Evolutionary conservation across 2,888 invertebrate genomes (phyloP).

Genomic region (Belgica antarctica): DNA sequence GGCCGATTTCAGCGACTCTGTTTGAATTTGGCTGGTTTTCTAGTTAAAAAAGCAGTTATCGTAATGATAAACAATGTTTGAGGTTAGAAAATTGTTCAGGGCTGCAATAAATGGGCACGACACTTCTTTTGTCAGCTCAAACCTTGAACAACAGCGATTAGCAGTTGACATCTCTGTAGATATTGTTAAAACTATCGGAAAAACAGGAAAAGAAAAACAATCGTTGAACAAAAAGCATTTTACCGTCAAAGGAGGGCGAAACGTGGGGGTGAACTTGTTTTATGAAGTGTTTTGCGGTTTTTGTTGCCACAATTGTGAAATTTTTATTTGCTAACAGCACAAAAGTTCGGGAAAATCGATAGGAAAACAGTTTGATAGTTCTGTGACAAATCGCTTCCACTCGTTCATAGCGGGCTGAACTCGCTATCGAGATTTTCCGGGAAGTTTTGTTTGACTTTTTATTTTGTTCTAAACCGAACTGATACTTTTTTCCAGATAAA

Average conservation of each 20-base stretch:
- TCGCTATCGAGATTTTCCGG: slow-evolving; percentile 16
- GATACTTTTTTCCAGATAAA: too few relatives aligned
- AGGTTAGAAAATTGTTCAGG: too few relatives aligned
- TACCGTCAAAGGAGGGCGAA: too few relatives aligned
- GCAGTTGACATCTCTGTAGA: neutral
- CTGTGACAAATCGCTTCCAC: slow-evolving; percentile 8
- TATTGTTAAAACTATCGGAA: neutral
- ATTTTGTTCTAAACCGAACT: too few relatives aligned
- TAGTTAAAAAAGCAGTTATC: neutral
- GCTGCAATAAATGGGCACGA: too few relatives aligned
- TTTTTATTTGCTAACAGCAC: slow-evolving; percentile 16
- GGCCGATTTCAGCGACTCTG: too few relatives aligned
- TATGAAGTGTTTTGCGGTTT: slow-evolving; percentile 18
- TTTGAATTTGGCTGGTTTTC: neutral
- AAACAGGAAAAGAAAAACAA: neutral
- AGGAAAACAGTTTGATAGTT: slow-evolving; percentile 24
- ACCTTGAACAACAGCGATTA: too few relatives aligned
- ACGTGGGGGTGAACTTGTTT: too few relatives aligned
- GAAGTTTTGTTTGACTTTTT: slow-evolving; percentile 9
- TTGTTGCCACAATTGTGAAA: slow-evolving; percentile 7
- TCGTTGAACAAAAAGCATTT: too few relatives aligned
- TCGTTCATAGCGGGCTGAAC: too few relatives aligned
- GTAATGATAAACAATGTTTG: neutral
- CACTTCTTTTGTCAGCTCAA: too few relatives aligned
- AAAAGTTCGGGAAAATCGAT: slow-evolving; percentile 1